Percentiles rank a stretch among this genome's conserved stretches.
Evolutionary conservation across 2,113 vertebrate species (phyloP).

Genomic region (Nipponia nippon): DNA sequence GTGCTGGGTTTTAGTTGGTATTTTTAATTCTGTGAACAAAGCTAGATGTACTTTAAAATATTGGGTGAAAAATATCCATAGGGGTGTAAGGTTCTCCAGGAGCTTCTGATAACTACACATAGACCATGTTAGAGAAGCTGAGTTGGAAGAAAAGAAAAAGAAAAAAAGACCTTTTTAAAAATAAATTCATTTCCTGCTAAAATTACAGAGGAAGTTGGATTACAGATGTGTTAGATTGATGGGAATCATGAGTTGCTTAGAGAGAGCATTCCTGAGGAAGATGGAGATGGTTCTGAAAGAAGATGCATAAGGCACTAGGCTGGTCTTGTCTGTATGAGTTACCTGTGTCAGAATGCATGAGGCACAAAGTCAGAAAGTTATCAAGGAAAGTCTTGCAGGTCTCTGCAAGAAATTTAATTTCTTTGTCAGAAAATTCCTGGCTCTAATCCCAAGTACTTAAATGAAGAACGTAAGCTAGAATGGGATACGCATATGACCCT

Average conservation of each 20-base stretch:
- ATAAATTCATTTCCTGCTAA: background rate
- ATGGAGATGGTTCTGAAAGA: background rate
- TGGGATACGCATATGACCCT: background rate
- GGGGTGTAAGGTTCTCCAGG: background rate
- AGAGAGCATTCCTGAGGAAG: background rate
- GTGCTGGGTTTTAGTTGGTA: background rate
- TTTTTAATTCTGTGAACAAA: background rate
- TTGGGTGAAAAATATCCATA: background rate
- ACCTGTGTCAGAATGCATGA: background rate
- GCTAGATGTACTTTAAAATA: background rate
- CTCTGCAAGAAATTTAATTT: background rate
- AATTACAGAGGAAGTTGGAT: background rate
- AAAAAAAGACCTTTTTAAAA: background rate
- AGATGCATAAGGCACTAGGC: background rate
- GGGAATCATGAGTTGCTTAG: background rate
- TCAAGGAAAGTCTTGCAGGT: background rate
- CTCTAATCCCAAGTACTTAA: background rate
- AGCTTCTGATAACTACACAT: background rate
- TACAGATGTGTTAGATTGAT: background rate
- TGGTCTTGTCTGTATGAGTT: background rate
- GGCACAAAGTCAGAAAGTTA: background rate
- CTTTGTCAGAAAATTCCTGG: background rate
- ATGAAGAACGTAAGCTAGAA: background rate
- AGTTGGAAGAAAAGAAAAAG: background rate
- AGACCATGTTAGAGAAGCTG: background rate